A percentile compares a stretch with the other conserved stretches of the same genome.
Evolutionary conservation across 92 coral and sea anemone species (phyloP).

Genomic region (Zoanthus sansibaricus): DNA sequence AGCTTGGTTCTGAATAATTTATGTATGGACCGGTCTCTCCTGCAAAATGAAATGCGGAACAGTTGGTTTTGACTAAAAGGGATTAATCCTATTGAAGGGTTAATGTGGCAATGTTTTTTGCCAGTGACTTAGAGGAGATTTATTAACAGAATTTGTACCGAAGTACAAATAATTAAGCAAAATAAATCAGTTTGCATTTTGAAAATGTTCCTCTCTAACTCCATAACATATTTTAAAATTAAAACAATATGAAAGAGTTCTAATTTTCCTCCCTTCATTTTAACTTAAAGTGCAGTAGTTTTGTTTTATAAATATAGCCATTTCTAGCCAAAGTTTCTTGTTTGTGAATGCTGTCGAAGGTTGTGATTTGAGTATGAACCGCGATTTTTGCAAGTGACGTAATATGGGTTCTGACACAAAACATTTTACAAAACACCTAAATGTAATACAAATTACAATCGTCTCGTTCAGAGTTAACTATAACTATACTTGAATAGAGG

Average conservation of each 20-base stretch:
- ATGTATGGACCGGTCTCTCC: slow-evolving; percentile 38
- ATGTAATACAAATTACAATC: no score
- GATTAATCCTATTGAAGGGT: slow-evolving; percentile 26
- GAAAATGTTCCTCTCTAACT: slow-evolving; percentile 2
- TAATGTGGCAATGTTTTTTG: slow-evolving; percentile 32
- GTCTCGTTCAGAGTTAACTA: no score
- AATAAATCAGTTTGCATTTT: neutral
- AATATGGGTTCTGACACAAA: no score
- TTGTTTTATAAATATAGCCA: no score
- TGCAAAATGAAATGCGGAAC: slow-evolving; percentile 12
- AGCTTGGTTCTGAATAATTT: slow-evolving; percentile 17
- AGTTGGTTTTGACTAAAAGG: slow-evolving; percentile 13
- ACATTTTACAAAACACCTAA: no score
- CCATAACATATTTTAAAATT: neutral
- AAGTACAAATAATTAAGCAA: slow-evolving; percentile 12
- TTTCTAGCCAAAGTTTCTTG: neutral
- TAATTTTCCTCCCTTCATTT: no score
- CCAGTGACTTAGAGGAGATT: slow-evolving; percentile 28
- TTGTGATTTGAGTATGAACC: no score
- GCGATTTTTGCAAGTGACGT: no score
- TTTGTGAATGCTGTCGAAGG: neutral
- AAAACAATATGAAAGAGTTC: no score
- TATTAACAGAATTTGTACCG: slow-evolving; percentile 16
- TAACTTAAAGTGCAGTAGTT: no score
- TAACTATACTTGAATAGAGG: no score